Base-by-base conservation (phyloP, 2,888 invertebrate genomes). In the Metallyticus violacea region DNA sequence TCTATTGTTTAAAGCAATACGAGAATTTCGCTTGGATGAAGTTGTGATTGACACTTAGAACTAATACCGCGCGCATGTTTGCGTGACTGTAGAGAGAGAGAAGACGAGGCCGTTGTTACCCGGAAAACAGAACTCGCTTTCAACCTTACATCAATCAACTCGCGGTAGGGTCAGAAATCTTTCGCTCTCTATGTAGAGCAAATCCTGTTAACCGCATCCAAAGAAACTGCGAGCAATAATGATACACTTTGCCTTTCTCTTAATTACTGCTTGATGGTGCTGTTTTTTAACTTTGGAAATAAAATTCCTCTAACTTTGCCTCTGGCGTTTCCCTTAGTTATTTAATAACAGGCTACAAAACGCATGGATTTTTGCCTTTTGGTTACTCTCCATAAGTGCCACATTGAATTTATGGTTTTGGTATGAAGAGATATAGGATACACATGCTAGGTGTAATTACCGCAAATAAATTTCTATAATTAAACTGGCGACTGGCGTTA, bases 11-110 rank as follows among this genome's bases (percentile, higher is more conserved):
- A 22, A 82, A 26, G 76, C 22, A 29, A 77, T 30, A 77, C 77
- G 85, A 87, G 40, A 81, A 87, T 81, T 87, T 87, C 85, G 87
- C 85, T 87, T 77, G 85, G 85, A 22, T 87, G 79, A 29, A 86
- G 80, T 29, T 81, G 77, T 87, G 87, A 86, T 86, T 62, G 85
- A 81, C 85, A 76, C 30, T 25, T 62, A 26, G 40, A 62, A 62
- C 40, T 62, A 62, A 62, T 62, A 62, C 40, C 40, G 40, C 15
- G 40, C 30, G 9, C 25, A 25, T 82, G 82, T 76, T 82, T 82
- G 82, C 82, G 82, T 82, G 82, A 76, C 76, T 82, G 62, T 26
- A 27, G 40, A 40, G 9, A 62, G 40, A 62, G 15, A 15, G 40
- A 62, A 5, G 15, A n/a, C n/a, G 40, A 62, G 40, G 22, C 15